Evolutionary conservation across 1,140 invertebrate genomes (phyloP).

Genomic region (Tetramorium alpestre): DNA sequence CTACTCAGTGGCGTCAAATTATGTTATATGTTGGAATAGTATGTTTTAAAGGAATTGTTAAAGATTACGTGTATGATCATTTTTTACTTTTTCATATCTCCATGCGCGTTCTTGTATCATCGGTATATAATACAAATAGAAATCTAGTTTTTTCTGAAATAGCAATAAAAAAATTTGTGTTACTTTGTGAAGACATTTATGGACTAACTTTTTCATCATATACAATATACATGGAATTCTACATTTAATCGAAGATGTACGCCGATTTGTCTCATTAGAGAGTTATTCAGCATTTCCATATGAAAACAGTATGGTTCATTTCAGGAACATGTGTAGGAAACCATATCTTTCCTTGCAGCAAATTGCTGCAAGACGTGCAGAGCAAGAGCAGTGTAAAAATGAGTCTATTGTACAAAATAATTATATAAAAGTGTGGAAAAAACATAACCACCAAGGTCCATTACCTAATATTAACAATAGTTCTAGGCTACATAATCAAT

Average conservation of each 20-base stretch:
- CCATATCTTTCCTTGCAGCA: background rate
- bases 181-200: background rate
- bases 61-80: background rate
- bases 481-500: background rate
- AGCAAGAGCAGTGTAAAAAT: conserved; percentile 6
- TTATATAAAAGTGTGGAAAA: background rate
- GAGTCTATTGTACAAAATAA: background rate
- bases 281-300: background rate
- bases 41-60: background rate
- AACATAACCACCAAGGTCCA: background rate
- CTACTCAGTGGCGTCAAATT: background rate
- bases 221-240: background rate
- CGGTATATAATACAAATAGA: background rate
- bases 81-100: background rate
- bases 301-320: background rate
- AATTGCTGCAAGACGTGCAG: conserved; percentile 11
- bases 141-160: background rate
- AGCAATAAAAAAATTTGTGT: background rate
- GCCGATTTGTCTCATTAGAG: background rate
- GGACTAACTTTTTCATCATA: background rate
- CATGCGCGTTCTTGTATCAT: background rate
- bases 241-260: background rate
- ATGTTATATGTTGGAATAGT: background rate
- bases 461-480: background rate
- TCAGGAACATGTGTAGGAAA: background rate